Percentiles rank a stretch among this genome's conserved stretches.
Conservation (phyloP, 2,797 vertebrate species). For the Oceanodroma leucorhoa region DNA sequence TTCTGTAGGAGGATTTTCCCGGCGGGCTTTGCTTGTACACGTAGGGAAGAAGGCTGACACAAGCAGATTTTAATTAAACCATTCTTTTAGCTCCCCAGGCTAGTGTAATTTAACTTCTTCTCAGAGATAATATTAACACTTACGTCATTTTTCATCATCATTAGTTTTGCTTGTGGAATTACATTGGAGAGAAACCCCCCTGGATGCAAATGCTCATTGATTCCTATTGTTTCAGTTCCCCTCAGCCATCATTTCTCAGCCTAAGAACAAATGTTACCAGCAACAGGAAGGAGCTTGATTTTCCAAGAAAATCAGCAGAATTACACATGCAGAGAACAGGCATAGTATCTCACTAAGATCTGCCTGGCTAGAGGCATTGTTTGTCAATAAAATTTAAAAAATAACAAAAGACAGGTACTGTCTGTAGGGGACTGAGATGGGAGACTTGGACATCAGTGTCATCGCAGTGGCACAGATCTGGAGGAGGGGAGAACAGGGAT, state of each 20-base stretch:
- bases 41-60: background rate
- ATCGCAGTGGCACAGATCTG: fast-evolving
- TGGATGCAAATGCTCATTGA: background rate
- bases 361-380: background rate
- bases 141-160: slow-evolving; percentile 1
- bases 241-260: slow-evolving; percentile 18
- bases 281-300: background rate
- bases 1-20: background rate
- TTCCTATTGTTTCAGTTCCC: slow-evolving; percentile 15
- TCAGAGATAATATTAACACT: slow-evolving; percentile 38
- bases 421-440: background rate
- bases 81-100: slow-evolving; percentile 23
- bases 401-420: background rate
- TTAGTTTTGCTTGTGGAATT: slow-evolving; percentile 2
- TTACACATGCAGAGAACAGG: background rate
- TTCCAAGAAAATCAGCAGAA: slow-evolving; percentile 17
- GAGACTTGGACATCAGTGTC: background rate
- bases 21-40: background rate
- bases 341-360: background rate
- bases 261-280: background rate
- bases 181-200: background rate
- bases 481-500: background rate
- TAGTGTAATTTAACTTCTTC: slow-evolving; percentile 26
- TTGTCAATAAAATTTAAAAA: background rate
- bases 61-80: slow-evolving; percentile 51